phyloP scores from a whole-genome alignment of 2,888 invertebrate genomes.

The Agrotis exclamationis region DNA sequence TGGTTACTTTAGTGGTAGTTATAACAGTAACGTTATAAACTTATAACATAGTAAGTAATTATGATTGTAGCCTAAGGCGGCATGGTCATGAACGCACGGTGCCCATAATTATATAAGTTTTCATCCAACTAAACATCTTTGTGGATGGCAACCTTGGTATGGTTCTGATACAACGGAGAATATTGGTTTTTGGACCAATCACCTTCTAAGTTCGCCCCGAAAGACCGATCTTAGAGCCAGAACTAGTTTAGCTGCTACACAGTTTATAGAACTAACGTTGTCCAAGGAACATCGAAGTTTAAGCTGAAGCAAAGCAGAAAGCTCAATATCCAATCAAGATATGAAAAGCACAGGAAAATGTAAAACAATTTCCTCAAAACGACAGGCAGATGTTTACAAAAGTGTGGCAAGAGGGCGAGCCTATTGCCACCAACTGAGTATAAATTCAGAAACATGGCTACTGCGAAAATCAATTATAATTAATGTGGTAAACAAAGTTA shows the following conservation, averaged over 20 bases:
- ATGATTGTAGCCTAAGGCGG: constrained; percentile 21
- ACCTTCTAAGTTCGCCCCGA: not conserved
- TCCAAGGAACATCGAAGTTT: too few species aligned
- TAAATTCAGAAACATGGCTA: not conserved
- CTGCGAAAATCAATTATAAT: not conserved
- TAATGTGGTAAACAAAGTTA: not conserved
- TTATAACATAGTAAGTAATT: constrained; percentile 12
- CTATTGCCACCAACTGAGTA: not conserved
- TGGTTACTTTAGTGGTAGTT: constrained; percentile 17
- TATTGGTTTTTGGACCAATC: not conserved
- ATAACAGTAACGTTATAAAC: constrained; percentile 10
- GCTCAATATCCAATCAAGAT: not conserved
- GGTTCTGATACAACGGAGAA: not conserved
- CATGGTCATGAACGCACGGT: not conserved
- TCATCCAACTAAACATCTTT: not conserved
- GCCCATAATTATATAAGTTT: not conserved
- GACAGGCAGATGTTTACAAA: too few species aligned
- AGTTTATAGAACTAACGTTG: too few species aligned
- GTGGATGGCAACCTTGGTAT: not conserved
- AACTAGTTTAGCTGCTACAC: too few species aligned
- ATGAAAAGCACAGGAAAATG: not conserved
- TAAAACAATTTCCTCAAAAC: not conserved
- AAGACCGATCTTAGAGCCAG: not conserved
- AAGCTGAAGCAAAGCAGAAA: too few species aligned
- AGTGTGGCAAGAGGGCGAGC: not conserved